Conservation (phyloP, 1,140 invertebrate species). For the Berghia stephanieae region DNA sequence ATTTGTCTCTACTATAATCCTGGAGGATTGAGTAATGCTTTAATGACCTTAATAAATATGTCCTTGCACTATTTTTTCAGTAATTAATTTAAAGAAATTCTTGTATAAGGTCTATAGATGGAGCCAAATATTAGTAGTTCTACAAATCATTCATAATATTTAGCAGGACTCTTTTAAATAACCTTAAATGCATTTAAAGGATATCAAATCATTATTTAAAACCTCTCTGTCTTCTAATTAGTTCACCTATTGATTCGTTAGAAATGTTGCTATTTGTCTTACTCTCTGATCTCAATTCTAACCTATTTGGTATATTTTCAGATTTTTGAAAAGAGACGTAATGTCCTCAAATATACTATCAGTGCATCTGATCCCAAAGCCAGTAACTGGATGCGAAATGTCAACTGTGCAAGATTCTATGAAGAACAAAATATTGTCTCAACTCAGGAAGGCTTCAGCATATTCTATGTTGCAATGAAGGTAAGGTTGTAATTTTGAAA, state of each 20-base stretch:
- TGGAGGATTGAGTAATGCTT: too few relatives aligned
- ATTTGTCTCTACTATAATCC: too few relatives aligned
- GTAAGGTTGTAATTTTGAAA: conserved; percentile 32
- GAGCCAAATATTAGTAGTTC: not conserved
- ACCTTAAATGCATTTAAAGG: too few relatives aligned
- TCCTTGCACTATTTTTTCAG: too few relatives aligned
- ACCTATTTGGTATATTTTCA: conserved; percentile 26
- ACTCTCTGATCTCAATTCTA: not conserved
- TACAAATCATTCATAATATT: not conserved
- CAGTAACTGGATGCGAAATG: conserved; percentile 63
- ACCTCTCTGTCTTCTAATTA: not conserved
- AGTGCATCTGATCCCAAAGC: conserved; percentile 65
- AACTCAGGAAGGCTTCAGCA: conserved; percentile 53
- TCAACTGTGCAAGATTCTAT: conserved; percentile 63
- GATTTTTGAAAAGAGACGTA: conserved; percentile 46
- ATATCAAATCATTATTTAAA: not conserved
- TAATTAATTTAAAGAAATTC: not conserved
- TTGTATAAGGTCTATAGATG: not conserved
- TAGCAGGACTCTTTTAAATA: not conserved
- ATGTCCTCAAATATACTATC: conserved; percentile 54
- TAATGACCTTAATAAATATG: too few relatives aligned
- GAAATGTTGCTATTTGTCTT: not conserved
- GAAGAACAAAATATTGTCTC: conserved; percentile 64
- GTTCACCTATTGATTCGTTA: not conserved
- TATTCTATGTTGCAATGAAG: conserved; percentile 62